Evolutionary conservation across 1,140 invertebrate species (phyloP), one percentile per base, ranked within the genome.

Genomic region (Manduca sexta): DNA sequence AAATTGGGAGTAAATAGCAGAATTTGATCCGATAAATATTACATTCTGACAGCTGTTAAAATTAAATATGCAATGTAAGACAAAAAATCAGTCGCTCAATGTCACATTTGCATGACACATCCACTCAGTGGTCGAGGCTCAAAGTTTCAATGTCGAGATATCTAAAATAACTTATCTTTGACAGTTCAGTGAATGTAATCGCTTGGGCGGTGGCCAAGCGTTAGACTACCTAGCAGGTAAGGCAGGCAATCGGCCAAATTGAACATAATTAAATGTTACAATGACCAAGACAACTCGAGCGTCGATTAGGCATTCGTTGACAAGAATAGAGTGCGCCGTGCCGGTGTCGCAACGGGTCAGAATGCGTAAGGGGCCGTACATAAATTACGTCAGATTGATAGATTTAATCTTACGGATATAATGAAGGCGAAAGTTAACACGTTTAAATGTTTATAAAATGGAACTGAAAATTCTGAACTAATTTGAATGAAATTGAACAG

Each of bases 151-250:
- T 84, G 80, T 80, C 80, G 61, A 50, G 45, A 71, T 63, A 81
- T 69, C 78, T 73, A 84, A 84, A 84, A 84, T 84, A 84, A 82
- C 81, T 84, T 84, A 84, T 84, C 68, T 82, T 82, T 84, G 81
- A 82, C 81, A 84, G 77, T 75, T 81, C 65, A 78, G 74, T 81
- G 74, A 79, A 74, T 84, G 74, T 82, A 81, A 84, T 81, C 75
- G 56, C 49, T 82, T 84, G 81, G 81, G 72, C 14, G 38, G 3
- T 34, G 16, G 72, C 81, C 81, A 84, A 65, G 58, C 39, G 43
- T 60, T 71, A 69, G 62, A 52, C 69, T 78, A 84, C 78, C 81
- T 81, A 81, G 54, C 78, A 84, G 81, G 78, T 84, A 82, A 68
- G 73, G 46, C 49, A 69, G 81, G 81, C 81, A 80, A 70, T 70